These are phyloP conservation scores for Tricholauxania praeusta DNA, from an alignment of 2,888 invertebrate genomes.

Conservation along the genomic window DNA sequence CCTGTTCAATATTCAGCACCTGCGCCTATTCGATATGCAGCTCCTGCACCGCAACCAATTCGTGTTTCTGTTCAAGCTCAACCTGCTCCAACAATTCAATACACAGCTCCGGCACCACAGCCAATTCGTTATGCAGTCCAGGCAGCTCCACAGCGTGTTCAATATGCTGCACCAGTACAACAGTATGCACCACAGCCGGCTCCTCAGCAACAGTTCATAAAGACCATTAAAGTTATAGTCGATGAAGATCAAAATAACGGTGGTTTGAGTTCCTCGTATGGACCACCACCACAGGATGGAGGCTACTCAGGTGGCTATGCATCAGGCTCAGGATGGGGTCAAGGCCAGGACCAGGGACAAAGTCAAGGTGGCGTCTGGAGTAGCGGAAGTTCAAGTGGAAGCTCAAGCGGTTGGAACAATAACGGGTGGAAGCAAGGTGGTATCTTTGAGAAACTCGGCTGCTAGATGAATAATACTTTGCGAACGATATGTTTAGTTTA, in stretches of 20 bases:
- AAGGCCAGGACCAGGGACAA: constrained; percentile 24
- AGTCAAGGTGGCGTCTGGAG: constrained; percentile 34
- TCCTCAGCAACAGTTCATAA: constrained; percentile 51
- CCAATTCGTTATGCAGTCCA: neutral
- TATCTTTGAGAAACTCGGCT: constrained; percentile 59
- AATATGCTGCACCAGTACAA: neutral
- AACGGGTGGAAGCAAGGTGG: constrained; percentile 58
- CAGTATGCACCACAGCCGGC: constrained; percentile 15
- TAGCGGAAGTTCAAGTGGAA: constrained; percentile 21
- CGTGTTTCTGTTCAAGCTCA: constrained; percentile 2
- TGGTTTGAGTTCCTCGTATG: constrained; percentile 50
- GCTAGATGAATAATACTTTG: constrained; percentile 43
- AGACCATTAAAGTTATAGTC: constrained; percentile 57
- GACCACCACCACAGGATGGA: constrained; percentile 47
- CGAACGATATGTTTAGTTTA: too few species aligned
- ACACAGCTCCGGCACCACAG: neutral
- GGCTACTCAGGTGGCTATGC: neutral
- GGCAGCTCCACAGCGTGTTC: constrained; percentile 21
- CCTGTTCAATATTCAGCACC: constrained; percentile 12
- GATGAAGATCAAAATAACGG: constrained; percentile 48
- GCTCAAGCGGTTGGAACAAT: constrained; percentile 32
- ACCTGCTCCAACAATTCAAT: constrained; percentile 15
- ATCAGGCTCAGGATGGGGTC: constrained; percentile 6
- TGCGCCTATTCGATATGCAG: constrained; percentile 5
- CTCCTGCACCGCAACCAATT: constrained; percentile 9